These are phyloP conservation scores for Rhabdornis inornatus DNA, from an alignment of 2,113 vertebrate species.

Conservation along the genomic window DNA sequence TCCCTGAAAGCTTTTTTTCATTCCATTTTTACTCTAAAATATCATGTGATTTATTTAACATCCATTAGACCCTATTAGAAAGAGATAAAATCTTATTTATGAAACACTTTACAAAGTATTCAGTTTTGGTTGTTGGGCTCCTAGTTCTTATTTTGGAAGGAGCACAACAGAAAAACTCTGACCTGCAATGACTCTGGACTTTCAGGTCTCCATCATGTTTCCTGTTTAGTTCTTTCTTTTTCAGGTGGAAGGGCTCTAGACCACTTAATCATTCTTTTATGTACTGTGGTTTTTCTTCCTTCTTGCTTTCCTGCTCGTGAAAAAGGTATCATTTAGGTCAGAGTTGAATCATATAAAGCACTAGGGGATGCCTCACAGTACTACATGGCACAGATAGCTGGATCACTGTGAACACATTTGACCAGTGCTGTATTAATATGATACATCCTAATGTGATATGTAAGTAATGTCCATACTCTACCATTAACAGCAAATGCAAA, in stretches of 20 bases:
- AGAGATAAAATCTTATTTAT: not conserved
- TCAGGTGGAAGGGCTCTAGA: not conserved
- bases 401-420: not conserved
- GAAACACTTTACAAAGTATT: not conserved
- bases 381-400: not conserved
- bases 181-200: not conserved
- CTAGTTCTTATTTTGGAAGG: not conserved
- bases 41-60: not conserved
- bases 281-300: not conserved
- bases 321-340: not conserved
- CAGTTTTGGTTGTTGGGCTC: not conserved
- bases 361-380: not conserved
- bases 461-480: not conserved
- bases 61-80: not conserved
- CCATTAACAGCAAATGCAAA: not conserved
- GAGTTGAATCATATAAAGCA: not conserved
- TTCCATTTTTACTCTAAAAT: not conserved
- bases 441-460: not conserved
- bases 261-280: not conserved
- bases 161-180: not conserved
- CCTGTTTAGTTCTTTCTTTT: not conserved
- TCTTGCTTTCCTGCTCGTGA: not conserved
- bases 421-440: not conserved
- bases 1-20: not conserved
- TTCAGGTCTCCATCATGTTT: not conserved